Base-by-base conservation (phyloP, 2,888 invertebrate genomes). In the Clistopyga incitator region DNA sequence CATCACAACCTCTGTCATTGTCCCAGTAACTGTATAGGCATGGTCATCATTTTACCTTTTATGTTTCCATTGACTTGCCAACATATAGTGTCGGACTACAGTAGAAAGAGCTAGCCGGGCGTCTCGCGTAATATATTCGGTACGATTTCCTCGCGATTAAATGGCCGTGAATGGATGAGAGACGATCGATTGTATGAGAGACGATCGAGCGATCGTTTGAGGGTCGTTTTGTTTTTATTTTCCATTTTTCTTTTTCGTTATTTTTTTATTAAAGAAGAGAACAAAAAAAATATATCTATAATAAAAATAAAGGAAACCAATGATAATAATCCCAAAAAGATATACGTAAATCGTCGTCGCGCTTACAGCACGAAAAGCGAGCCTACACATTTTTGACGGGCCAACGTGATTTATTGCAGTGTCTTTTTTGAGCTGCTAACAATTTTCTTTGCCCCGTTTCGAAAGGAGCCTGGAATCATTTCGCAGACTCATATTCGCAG, bases 161-260 rank as follows among this genome's bases (percentile, higher is more conserved):
- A 89, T 47, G 20, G 20, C 34, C 88, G 84, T 87, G 90, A 85
- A 82, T 89, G 88, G 85, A 88, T 88, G 87, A 74, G 56, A 78
- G 29, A 74, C 85, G 85, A 87, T 71, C 45, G 84, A 86, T 71
- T 89, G 90, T 85, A 87, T 88, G 88, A 87, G 84, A 80, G 72
- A 83, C 64, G 71, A 81, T 67, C 47, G 64, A 77, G 52, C 72
- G 74, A 80, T 64, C 64, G 74, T 45, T 54, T 67, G 59, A 74
- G 56, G 67, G 52, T 70, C 72, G 74, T 78, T 52, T 29, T 67
- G 23, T 70, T 68, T 38, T 87, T 86, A 87, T 84, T 68, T 76
- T 77, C 50, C 67, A 47, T 25, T 61, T 74, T 74, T 47, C 42
- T 20, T 38, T 8, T 20, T 78, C 29, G 29, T 29, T 67, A 20